Evolutionary conservation across 1,140 invertebrate genomes (phyloP), one percentile per base, ranked within the genome.

Genomic region (Aphelinus atriplicis): DNA sequence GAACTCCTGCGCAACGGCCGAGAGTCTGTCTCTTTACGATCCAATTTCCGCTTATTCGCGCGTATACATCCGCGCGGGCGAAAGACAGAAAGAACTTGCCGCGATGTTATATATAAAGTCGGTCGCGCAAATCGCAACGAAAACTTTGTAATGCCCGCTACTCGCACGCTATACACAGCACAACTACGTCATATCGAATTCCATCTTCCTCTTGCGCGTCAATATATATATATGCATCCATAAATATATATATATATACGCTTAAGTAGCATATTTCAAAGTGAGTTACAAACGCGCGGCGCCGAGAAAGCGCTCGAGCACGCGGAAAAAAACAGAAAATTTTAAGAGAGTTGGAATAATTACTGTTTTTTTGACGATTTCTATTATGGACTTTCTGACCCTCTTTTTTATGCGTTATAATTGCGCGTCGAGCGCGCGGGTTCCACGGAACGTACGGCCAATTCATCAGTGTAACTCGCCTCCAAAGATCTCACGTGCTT

Each of bases 201-300:
- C 65, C 72, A 74, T 68, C 57, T 67, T 56, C 50, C 48, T 67
- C 50, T 42, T 53, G 26, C 26, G 26, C 26, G 26, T 26, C 26
- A n/a, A n/a, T n/a, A n/a, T n/a, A 26, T 26, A 26, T 26, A 26
- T 0, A 26, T 26, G 26, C 26, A 26, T 26, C 26, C 26, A 26
- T 26, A 26, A 26, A 26, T 26, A 26, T 26, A 26, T 26, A 26
- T 26, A 26, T 26, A 26, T 26, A 26, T 26, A 26, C 47, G 61
- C 62, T 73, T 73, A 73, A 73, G 72, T 73, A 73, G 57, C 26
- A 26, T 26, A 73, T 67, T 67, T 68, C 65, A 73, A 73, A 67
- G 56, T 56, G 65, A 55, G 57, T 73, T 73, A 62, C 62, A 62
- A 73, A 68, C 50, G 64, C 47, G 50, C 43, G 46, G 67, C 43